These are phyloP conservation scores for Buathra laborator DNA, from an alignment of 2,888 invertebrate species.

Conservation along the genomic window DNA sequence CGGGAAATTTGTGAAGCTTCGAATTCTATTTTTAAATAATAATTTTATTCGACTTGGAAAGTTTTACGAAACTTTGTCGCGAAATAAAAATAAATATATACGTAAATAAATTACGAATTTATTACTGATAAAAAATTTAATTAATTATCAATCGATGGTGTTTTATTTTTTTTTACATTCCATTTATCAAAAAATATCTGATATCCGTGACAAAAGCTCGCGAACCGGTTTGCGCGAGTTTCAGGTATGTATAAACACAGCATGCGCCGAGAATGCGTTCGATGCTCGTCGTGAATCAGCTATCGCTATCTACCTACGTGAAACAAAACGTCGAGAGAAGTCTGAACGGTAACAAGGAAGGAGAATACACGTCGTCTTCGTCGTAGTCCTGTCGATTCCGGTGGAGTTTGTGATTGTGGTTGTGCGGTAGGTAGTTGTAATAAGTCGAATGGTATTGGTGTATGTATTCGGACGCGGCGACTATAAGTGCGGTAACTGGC, in stretches of 20 bases:
- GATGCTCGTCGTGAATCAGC: conserved; percentile 56
- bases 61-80: neutral
- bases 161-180: neutral
- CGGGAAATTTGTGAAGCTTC: neutral
- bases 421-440: conserved; percentile 21
- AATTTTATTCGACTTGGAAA: neutral
- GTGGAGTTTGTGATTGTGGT: conserved; percentile 37
- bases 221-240: conserved; percentile 2
- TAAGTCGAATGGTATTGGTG: conserved; percentile 29
- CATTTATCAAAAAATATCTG: neutral
- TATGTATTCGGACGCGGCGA: conserved; percentile 39
- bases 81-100: too few relatives aligned
- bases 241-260: conserved; percentile 1
- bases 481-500: conserved; percentile 76
- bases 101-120: too few relatives aligned
- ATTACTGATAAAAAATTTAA: neutral
- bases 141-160: neutral
- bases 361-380: conserved; percentile 31
- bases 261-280: conserved; percentile 51
- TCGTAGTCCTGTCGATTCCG: conserved; percentile 18
- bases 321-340: conserved; percentile 49
- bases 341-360: conserved; percentile 17
- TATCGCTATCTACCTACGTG: conserved; percentile 58
- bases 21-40: neutral
- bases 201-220: neutral